These are phyloP conservation scores for Odontophorus gujanensis DNA, from an alignment of 2,113 vertebrate species.

Conservation along the genomic window DNA sequence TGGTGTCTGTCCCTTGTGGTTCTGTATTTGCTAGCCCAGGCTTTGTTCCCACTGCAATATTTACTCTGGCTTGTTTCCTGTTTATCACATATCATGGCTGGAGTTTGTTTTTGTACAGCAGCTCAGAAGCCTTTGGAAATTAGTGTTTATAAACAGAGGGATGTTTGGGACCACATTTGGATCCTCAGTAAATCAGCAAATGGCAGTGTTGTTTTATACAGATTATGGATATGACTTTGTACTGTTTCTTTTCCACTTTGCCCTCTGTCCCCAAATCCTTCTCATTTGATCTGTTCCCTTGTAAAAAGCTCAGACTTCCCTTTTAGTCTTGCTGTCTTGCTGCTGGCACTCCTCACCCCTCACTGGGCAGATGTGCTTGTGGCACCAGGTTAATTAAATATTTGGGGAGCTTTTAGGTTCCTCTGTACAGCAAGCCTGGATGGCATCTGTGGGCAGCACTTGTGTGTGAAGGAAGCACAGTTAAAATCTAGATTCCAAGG, in stretches of 20 bases:
- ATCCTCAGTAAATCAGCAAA: not conserved
- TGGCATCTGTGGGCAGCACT: not conserved
- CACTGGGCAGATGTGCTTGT: not conserved
- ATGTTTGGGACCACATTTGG: not conserved
- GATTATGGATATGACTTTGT: not conserved
- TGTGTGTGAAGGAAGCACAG: not conserved
- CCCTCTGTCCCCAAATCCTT: not conserved
- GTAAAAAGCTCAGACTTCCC: not conserved
- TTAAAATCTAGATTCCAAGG: not conserved
- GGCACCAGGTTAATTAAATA: not conserved
- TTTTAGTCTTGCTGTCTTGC: not conserved
- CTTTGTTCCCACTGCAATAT: slow-evolving; percentile 1
- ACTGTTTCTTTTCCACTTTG: not conserved
- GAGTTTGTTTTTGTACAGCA: slow-evolving; percentile 21
- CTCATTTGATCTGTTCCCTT: not conserved
- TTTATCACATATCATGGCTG: slow-evolving; percentile 24
- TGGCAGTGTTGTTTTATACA: not conserved
- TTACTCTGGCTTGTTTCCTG: slow-evolving; percentile 18
- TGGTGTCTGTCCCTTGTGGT: not conserved
- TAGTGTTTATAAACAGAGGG: slow-evolving; percentile 36
- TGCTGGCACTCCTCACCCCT: not conserved
- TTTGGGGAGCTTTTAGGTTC: not conserved
- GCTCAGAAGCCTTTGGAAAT: slow-evolving; percentile 50
- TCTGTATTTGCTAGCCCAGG: not conserved
- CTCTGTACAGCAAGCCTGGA: not conserved